Evolutionary conservation across 2,797 vertebrate genomes (phyloP), one percentile per base, ranked within the genome.

Genomic region (Crocidura indochinensis): DNA sequence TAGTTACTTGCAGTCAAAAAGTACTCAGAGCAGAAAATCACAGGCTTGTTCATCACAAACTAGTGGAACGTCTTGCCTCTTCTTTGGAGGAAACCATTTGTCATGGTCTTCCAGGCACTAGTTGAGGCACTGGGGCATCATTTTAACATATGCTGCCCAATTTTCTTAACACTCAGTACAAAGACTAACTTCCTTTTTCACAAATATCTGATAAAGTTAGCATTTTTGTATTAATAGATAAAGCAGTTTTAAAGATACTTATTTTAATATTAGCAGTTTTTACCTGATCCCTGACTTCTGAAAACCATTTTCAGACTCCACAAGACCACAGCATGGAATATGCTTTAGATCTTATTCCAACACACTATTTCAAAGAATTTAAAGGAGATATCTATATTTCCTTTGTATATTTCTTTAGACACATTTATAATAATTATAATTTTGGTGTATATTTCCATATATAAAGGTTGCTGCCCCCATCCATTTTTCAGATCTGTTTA

Each of bases 11-110:
- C 71, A 78, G 1, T 7, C 20, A 76, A 29, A 22, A 75, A 74
- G 72, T 88, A 88, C 91, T 94, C 82, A 91, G 85, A 85, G 74
- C 62, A 88, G 67, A 92, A 91, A 84, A 84, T 7, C 71, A 8
- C 0, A 4, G 22, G 6, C 77, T 62, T 64, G 0, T 12, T 90
- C 67, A 78, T 49, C 17, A 6, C 8, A 14, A 24, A 14, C 24
- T 47, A 1, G 2, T 76, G 76, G n/a, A 65, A 71, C 84, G 12
- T 53, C 19, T 27, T 83, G 15, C 1, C 27, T 69, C 10, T 6
- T 74, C 24, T 68, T 38, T 44, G 29, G 20, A 65, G 9, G n/a
- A 46, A 69, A 26, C 68, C 22, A 14, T 71, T 20, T 31, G 10
- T 19, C n/a, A 47, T 31, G 8, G 79, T 8, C 17, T 80, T 7